phyloP scores from a whole-genome alignment of 2,888 invertebrate genomes.

The Zeuzera pyrina region DNA sequence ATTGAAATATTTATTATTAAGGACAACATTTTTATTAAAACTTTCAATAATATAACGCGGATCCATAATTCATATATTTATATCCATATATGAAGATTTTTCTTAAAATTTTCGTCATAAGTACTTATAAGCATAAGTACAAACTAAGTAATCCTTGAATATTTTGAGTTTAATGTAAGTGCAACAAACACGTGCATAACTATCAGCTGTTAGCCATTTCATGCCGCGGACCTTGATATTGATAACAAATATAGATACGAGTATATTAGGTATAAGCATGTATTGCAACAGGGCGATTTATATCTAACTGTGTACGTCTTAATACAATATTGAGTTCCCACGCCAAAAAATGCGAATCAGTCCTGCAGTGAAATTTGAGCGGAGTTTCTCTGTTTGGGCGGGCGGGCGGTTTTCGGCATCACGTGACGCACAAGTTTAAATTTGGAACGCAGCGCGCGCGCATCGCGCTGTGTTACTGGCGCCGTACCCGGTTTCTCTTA shows the following conservation, averaged over 20 bases:
- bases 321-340: conserved; percentile 18
- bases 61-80: no score
- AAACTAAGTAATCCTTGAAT: no score
- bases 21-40: no score
- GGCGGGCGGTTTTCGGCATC: conserved; percentile 51
- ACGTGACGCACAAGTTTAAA: conserved; percentile 60
- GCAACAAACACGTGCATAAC: conserved; percentile 11
- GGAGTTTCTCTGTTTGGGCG: conserved; percentile 72
- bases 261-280: conserved; percentile 4
- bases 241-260: conserved; percentile 20
- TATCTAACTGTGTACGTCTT: neutral
- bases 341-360: conserved; percentile 31
- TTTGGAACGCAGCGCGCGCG: conserved; percentile 63
- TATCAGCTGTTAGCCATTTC: conserved; percentile 36
- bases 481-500: conserved; percentile 43
- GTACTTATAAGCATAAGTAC: no score
- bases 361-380: conserved; percentile 62
- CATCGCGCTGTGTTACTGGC: conserved; percentile 44
- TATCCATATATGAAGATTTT: no score
- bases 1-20: no score
- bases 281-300: no score
- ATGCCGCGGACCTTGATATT: conserved; percentile 50
- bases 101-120: no score
- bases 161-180: no score
- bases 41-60: no score